These are phyloP conservation scores for Scelioninae gen. 1 DNA, from an alignment of 2,888 invertebrate genomes.

Conservation along the genomic window DNA sequence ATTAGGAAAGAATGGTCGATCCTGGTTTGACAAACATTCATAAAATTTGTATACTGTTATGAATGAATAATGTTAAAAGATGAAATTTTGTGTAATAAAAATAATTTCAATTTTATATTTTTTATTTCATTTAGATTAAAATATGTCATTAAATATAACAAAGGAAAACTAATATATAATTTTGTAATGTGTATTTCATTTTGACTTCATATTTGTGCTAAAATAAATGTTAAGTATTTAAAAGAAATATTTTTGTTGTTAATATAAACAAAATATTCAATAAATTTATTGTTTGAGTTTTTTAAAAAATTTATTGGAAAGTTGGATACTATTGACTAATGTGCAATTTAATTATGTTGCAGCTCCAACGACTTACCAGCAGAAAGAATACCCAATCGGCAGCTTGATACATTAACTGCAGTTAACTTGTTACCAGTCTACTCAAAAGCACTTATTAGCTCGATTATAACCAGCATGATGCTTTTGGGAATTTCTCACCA, in stretches of 20 bases:
- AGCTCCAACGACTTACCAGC: constrained; percentile 84
- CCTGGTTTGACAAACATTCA: constrained; percentile 69
- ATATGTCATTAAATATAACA: no score
- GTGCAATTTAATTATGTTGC: constrained; percentile 77
- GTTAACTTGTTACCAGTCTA: constrained; percentile 64
- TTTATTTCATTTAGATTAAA: no score
- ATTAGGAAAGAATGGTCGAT: constrained; percentile 10
- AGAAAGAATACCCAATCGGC: constrained; percentile 82
- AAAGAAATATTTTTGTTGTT: no score
- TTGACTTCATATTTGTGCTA: no score
- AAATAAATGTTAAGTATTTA: no score
- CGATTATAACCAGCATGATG: constrained; percentile 71
- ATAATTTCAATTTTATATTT: background rate
- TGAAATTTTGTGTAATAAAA: background rate
- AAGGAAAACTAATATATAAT: no score
- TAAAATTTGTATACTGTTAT: constrained; percentile 2
- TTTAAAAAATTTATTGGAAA: no score
- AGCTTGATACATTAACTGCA: constrained; percentile 79
- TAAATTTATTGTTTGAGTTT: no score
- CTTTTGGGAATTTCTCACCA: constrained; percentile 58
- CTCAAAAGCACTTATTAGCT: constrained; percentile 69
- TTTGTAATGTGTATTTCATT: no score
- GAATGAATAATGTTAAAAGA: no score
- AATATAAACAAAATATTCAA: no score
- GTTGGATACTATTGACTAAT: no score